Evolutionary conservation across 2,113 vertebrate species (phyloP).

Genomic region (Malurus cyaneus): DNA sequence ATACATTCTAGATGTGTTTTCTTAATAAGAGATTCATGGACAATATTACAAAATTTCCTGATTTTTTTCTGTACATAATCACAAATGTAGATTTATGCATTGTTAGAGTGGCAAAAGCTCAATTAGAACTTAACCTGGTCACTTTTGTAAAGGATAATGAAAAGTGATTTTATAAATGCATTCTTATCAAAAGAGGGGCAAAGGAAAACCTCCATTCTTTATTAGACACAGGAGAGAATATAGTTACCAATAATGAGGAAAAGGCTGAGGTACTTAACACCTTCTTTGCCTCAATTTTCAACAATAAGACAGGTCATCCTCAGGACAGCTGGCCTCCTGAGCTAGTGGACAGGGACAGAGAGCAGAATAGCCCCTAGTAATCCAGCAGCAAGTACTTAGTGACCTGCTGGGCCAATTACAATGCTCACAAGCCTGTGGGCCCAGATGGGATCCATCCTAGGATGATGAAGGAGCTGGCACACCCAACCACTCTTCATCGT

Average conservation of each 20-base stretch:
- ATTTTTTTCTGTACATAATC: background rate
- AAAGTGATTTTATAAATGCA: background rate
- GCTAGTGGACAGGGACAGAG: background rate
- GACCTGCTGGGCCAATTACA: fast-evolving
- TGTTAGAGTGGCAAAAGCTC: background rate
- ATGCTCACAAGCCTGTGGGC: background rate
- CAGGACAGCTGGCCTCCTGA: background rate
- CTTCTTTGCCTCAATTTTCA: background rate
- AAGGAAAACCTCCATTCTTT: background rate
- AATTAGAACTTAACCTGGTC: background rate
- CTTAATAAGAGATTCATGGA: background rate
- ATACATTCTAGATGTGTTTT: background rate
- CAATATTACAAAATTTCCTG: background rate
- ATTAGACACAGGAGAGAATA: background rate
- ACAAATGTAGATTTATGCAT: background rate
- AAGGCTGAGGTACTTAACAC: background rate
- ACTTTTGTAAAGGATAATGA: background rate
- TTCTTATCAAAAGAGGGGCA: background rate
- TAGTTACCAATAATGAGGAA: background rate
- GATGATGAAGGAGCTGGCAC: background rate
- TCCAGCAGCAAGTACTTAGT: background rate
- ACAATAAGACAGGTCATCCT: background rate
- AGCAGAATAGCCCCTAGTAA: background rate
- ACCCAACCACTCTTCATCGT: background rate
- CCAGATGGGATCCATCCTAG: background rate